Evolutionary conservation across 2,888 invertebrate genomes (phyloP).

Genomic region (Polyommatus iphigenia): DNA sequence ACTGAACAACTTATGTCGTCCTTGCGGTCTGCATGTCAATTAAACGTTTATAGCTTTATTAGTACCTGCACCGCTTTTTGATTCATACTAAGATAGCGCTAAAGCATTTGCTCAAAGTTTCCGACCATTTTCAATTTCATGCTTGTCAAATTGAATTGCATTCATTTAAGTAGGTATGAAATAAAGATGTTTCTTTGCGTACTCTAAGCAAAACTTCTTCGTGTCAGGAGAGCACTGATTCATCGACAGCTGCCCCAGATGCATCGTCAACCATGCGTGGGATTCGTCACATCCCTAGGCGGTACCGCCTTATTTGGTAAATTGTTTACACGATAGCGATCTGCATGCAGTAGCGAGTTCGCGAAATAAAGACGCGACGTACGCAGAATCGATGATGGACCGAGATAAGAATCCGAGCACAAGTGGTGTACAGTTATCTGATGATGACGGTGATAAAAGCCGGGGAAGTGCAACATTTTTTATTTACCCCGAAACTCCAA

Average conservation of each 20-base stretch:
- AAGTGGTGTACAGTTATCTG: constrained; percentile 24
- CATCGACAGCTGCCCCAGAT: background rate
- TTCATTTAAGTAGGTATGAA: background rate
- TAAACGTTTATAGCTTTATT: constrained; percentile 19
- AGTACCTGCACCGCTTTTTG: constrained; percentile 18
- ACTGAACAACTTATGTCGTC: background rate
- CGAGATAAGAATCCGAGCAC: constrained; percentile 14
- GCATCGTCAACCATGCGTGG: constrained; percentile 3
- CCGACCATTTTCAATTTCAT: constrained; percentile 12
- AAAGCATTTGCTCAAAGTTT: background rate
- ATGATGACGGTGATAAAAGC: constrained; percentile 17
- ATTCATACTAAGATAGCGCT: background rate
- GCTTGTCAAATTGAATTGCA: background rate
- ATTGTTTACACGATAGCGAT: constrained; percentile 12
- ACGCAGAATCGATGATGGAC: constrained; percentile 28
- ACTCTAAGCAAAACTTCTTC: background rate
- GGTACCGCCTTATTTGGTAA: background rate
- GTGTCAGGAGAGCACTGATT: background rate
- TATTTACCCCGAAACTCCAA: constrained; percentile 27
- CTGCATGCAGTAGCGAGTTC: constrained; percentile 21
- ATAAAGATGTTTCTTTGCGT: background rate
- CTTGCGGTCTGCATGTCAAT: constrained; percentile 22
- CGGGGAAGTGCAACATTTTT: constrained; percentile 6
- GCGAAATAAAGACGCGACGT: constrained; percentile 26
- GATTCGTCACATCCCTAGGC: background rate